Base-by-base conservation (phyloP, 2,888 invertebrate species). In the Hybos culiciformis region DNA sequence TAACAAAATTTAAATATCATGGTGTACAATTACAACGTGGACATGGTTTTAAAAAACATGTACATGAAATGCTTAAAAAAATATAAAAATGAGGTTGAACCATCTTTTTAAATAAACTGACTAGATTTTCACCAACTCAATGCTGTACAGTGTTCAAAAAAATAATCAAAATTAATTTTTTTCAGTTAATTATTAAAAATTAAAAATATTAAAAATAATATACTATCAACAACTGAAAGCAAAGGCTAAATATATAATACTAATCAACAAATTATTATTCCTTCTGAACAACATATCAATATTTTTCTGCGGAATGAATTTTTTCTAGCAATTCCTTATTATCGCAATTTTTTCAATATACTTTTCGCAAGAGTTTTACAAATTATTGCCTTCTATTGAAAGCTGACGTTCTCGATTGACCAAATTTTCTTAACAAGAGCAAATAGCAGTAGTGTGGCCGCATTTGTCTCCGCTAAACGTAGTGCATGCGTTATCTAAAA, bases 361-460 rank as follows among this genome's bases (percentile, higher is more conserved):
- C 3, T 29, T n/a, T 29, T 5, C 29, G 6, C 29, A 29, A 29
- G 29, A 29, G 29, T 6, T 29, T 29, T 12, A 29, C 6, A 29
- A 29, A 29, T 29, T 12, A 29, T 36, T 24, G 42, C 15, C 12
- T 37, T 37, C 42, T 23, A 43, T 20, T 26, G 41, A 37, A 11
- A 33, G n/a, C 24, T 43, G 38, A 23, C 18, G 32, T 15, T 38
- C 33, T 37, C 37, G 19, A 37, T 24, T 21, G 42, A 19, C 38
- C 37, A 38, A 24, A 39, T 34, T 39, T 39, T 33, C 24, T 43
- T 43, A 18, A 43, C 33, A 17, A 39, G 20, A 7, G 31, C 20
- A 32, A 42, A 42, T 15, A 42, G 23, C 31, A 29, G 31, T 42
- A 31, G 31, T 42, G 37, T 42, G 37, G 32, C 37, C 37, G 31